Evolutionary conservation across 2,888 invertebrate genomes (phyloP), one percentile per base, ranked within the genome.

Genomic region (Sarcophaga rosellei): DNA sequence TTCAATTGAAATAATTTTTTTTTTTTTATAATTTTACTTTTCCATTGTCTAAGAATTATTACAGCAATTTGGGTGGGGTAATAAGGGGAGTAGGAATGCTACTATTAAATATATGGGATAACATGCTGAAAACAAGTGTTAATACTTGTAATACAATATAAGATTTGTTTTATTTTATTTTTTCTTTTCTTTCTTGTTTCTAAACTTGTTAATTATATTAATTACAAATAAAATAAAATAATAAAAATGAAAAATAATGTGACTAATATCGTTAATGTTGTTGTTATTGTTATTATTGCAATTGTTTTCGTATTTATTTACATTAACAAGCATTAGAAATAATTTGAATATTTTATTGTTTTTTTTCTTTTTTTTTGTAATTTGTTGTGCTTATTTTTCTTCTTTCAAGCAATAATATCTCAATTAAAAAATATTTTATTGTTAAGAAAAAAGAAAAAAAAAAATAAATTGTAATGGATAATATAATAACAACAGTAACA

Each of bases 181-280:
- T 53, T 4, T 15, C 0, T 47, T 15, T 17, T 15, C 1, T 15
- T 53, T 12, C 17, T 53, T 53, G 53, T 53, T 15, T 53, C 15
- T 53, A 53, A 4, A 70, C 79, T 79, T 75, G 76, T 73, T 72
- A 86, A 78, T 84, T 70, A 86, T 84, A 72, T 84, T 72, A 84
- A 84, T 84, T 79, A 72, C 77, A 81, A 62, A 35, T 35, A 35
- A 35, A 35, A 35, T 6, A 35, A 35, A 35, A 8, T n/a, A 35
- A 8, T 8, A 35, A 35, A 35, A 35, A 8, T 8, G 0, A 10
- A 35, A 8, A 68, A 72, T 82, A 78, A 75, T 75, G 53, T 85
- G 81, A 80, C 76, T 86, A 86, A 86, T 76, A 69, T 35, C 1
- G 35, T 35, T 1, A 68, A 73, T 35, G 44, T 66, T 82, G 78